Percentiles rank a stretch among this genome's conserved stretches.
Evolutionary conservation across 2,113 vertebrate genomes (phyloP).

Genomic region (Rhizomys pruinosus): DNA sequence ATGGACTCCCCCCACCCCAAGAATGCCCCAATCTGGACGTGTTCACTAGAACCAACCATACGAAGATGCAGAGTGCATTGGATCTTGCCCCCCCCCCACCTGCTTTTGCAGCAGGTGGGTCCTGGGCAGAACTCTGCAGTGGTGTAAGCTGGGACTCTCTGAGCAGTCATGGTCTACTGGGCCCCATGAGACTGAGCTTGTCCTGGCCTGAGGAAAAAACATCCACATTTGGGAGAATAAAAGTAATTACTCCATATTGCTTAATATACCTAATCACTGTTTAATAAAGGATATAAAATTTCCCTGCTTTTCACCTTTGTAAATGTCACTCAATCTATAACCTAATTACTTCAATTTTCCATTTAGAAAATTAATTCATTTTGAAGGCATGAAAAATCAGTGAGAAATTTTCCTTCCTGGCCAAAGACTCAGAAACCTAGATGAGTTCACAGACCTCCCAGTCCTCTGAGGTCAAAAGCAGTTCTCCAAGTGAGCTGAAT

Average conservation of each 20-base stretch:
- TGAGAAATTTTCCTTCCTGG: constrained; percentile 69
- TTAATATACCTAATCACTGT: constrained; percentile 78
- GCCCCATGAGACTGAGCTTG: not conserved
- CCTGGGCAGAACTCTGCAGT: not conserved
- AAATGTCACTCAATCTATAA: constrained; percentile 83
- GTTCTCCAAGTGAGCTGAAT: constrained; percentile 27
- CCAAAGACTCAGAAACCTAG: not conserved
- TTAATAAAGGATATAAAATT: constrained; percentile 78
- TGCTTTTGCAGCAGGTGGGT: too few species aligned
- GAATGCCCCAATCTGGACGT: fast-evolving
- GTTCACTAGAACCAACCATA: not conserved
- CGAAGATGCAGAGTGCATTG: fast-evolving
- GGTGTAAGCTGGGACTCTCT: fast-evolving
- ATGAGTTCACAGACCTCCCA: constrained; percentile 34
- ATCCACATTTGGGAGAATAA: constrained; percentile 76
- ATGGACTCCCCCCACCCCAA: fast-evolving
- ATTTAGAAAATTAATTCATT: constrained; percentile 81
- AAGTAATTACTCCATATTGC: constrained; percentile 77
- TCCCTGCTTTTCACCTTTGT: constrained; percentile 78
- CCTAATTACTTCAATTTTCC: constrained; percentile 85
- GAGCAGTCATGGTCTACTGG: constrained; percentile 22
- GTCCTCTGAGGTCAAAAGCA: constrained; percentile 47
- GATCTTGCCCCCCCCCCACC: too few species aligned
- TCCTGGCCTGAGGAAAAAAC: constrained; percentile 73
- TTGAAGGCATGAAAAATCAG: constrained; percentile 75